These are phyloP conservation scores for Chloroceryle amazona DNA, from an alignment of 2,797 vertebrate species.

Conservation along the genomic window DNA sequence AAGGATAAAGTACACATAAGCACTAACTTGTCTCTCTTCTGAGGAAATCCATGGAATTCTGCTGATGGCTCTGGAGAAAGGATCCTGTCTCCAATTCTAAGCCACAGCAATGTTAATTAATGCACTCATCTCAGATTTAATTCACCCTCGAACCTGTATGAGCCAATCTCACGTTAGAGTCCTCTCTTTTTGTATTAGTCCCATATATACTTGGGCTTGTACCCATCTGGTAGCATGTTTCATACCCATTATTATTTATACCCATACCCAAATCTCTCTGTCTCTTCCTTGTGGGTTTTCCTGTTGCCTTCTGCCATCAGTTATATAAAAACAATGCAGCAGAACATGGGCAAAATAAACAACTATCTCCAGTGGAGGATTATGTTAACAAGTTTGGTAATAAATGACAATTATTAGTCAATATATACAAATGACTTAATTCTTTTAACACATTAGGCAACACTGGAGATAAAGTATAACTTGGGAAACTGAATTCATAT, in stretches of 20 bases:
- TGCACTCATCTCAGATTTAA: neutral
- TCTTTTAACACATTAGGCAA: neutral
- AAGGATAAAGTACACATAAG: neutral
- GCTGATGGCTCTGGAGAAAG: neutral
- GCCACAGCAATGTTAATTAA: accelerated
- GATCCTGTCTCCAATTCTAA: neutral
- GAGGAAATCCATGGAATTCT: neutral
- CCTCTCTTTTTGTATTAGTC: neutral
- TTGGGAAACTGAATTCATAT: neutral
- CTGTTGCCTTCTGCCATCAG: neutral
- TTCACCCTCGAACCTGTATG: neutral
- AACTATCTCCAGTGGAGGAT: neutral
- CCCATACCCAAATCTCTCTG: neutral
- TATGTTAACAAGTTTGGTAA: neutral
- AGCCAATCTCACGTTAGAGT: neutral
- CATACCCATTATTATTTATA: neutral
- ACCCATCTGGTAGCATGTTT: neutral
- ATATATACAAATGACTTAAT: neutral
- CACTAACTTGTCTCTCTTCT: accelerated
- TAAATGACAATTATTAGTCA: constrained; percentile 11
- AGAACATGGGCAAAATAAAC: neutral
- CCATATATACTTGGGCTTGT: accelerated
- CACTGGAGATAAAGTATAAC: neutral
- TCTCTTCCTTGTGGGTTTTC: neutral
- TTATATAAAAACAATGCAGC: neutral